A percentile compares a stretch with the other conserved stretches of the same genome.
Conservation (phyloP, 2,888 invertebrate species). For the Hirtodrosophila histrioides region DNA sequence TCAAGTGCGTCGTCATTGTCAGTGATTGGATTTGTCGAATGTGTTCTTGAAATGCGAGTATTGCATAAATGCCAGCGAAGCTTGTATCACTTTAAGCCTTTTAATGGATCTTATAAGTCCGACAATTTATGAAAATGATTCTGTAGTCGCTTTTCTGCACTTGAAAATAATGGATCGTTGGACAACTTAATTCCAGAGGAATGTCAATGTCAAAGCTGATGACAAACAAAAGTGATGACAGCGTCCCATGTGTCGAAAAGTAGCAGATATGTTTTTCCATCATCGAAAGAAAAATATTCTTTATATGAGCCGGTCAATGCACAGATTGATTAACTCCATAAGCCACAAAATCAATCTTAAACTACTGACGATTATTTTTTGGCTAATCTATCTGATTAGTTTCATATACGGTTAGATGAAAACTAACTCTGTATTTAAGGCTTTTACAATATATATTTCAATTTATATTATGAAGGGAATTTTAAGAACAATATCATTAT, state of each 20-base stretch:
- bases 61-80: not conserved
- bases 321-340: too few species aligned
- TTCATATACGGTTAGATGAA: too few species aligned
- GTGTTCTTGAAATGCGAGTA: constrained; percentile 25
- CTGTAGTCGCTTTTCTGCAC: constrained; percentile 30
- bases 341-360: too few species aligned
- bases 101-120: constrained; percentile 54
- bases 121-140: constrained; percentile 38
- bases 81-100: constrained; percentile 62
- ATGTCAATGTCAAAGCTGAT: constrained; percentile 65
- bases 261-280: too few species aligned
- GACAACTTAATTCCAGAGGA: constrained; percentile 28
- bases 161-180: constrained; percentile 29
- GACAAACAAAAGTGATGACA: constrained; percentile 22
- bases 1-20: constrained; percentile 60
- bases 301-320: too few species aligned
- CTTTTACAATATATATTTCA: too few species aligned
- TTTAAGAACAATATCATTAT: too few species aligned
- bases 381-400: too few species aligned
- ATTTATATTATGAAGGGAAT: too few species aligned
- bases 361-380: too few species aligned
- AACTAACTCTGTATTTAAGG: too few species aligned
- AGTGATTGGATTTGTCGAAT: constrained; percentile 60
- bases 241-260: not conserved
- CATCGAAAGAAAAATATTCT: too few species aligned